A percentile compares a stretch with the other conserved stretches of the same genome.
phyloP scores from a whole-genome alignment of 2,797 vertebrate genomes.

The Anguilla megastoma region DNA sequence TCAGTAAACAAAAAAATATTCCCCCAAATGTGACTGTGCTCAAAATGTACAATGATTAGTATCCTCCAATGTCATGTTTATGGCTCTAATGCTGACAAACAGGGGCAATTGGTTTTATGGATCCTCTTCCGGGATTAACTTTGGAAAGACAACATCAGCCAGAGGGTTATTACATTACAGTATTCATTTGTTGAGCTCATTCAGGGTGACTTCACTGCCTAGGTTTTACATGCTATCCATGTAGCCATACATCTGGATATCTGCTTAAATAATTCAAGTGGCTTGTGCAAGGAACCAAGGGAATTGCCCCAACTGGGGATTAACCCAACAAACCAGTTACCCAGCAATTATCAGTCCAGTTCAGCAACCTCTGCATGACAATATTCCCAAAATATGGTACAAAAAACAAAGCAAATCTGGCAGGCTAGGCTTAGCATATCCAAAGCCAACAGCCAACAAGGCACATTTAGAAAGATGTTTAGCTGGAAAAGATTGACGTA shows the following conservation, averaged over 20 bases:
- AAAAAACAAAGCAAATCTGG: background rate
- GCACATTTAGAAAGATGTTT: background rate
- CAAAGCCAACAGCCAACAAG: background rate
- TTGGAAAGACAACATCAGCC: background rate
- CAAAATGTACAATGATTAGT: background rate
- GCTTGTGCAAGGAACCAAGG: background rate
- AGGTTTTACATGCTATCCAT: background rate
- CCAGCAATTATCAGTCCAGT: background rate
- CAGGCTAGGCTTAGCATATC: no score
- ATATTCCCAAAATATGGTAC: background rate
- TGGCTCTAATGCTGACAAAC: background rate
- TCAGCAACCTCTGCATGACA: background rate
- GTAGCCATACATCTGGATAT: background rate
- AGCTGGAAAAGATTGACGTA: background rate
- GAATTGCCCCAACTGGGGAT: background rate
- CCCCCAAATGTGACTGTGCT: background rate
- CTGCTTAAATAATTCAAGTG: background rate
- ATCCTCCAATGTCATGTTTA: background rate
- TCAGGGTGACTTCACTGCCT: background rate
- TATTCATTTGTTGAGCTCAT: background rate
- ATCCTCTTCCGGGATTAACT: background rate
- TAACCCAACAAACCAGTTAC: background rate
- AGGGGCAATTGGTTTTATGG: background rate
- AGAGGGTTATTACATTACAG: background rate
- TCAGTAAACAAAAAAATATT: background rate